These are phyloP conservation scores for Manduca sexta DNA, from an alignment of 1,140 invertebrate species.

Conservation along the genomic window DNA sequence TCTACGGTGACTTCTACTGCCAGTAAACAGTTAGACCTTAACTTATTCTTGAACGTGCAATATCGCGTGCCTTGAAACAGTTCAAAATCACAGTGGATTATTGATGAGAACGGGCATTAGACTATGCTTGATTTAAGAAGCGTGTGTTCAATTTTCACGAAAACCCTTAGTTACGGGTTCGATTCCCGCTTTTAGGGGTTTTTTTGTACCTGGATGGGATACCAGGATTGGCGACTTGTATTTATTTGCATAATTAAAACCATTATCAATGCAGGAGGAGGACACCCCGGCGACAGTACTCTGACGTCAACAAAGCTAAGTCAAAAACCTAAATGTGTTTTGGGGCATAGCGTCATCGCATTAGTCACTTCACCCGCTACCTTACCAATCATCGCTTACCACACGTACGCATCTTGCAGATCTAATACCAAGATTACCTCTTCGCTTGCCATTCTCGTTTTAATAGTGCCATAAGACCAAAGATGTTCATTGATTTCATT, in stretches of 20 bases:
- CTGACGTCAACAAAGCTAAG: slow-evolving; percentile 63
- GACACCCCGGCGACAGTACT: slow-evolving; percentile 65
- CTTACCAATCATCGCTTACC: slow-evolving; percentile 66
- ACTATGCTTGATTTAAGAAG: too few species aligned
- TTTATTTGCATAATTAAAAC: background rate
- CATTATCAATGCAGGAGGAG: slow-evolving; percentile 49
- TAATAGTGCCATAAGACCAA: slow-evolving; percentile 35
- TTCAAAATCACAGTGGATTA: too few species aligned
- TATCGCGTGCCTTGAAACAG: too few species aligned
- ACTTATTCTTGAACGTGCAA: too few species aligned
- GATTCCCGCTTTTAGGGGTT: too few species aligned
- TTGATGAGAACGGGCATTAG: too few species aligned
- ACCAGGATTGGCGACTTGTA: too few species aligned
- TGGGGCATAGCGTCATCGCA: slow-evolving; percentile 56
- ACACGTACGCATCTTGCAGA: slow-evolving; percentile 13
- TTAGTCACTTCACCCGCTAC: slow-evolving; percentile 59
- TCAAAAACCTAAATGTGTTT: slow-evolving; percentile 54
- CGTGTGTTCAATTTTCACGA: too few species aligned
- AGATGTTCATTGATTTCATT: slow-evolving; percentile 29
- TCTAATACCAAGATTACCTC: background rate
- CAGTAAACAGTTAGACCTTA: too few species aligned
- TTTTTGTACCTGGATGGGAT: too few species aligned
- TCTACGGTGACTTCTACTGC: too few species aligned
- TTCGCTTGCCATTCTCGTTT: background rate
- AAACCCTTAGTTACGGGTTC: too few species aligned